Conservation (phyloP, 2,888 invertebrate species). For the Pediacus dermestoides region DNA sequence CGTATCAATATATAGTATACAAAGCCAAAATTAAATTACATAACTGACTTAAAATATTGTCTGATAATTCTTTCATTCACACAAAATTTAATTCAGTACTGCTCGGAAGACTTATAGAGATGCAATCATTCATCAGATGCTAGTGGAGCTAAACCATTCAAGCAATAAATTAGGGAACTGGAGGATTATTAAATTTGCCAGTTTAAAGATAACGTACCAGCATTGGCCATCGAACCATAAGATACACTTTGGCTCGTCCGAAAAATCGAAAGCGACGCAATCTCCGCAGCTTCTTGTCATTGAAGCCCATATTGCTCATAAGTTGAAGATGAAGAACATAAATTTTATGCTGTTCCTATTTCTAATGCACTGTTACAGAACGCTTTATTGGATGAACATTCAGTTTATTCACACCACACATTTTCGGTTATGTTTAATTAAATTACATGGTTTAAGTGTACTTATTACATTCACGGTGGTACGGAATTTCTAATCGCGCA, state of each 20-base stretch:
- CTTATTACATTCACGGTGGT: conserved; percentile 12
- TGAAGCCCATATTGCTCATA: conserved; percentile 47
- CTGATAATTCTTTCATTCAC: too few species aligned
- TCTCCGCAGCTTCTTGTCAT: conserved; percentile 56
- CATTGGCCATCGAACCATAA: conserved; percentile 59
- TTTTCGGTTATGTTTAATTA: conserved; percentile 10
- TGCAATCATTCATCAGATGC: conserved; percentile 5
- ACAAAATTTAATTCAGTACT: too few species aligned
- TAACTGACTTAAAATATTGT: too few species aligned
- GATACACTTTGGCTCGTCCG: conserved; percentile 59
- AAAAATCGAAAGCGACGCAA: conserved; percentile 57
- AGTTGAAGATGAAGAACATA: conserved; percentile 12
- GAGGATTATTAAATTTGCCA: conserved; percentile 17
- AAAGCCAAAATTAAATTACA: too few species aligned
- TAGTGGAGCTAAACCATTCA: conserved; percentile 8
- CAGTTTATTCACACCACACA: conserved; percentile 1
- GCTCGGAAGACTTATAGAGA: too few species aligned
- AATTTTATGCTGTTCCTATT: conserved; percentile 10
- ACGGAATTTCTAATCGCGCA: conserved; percentile 21
- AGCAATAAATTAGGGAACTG: conserved; percentile 19
- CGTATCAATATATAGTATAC: too few species aligned
- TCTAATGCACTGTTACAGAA: not conserved
- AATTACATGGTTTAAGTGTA: conserved; percentile 16
- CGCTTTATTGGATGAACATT: conserved; percentile 12
- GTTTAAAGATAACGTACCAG: conserved; percentile 47